phyloP scores from a whole-genome alignment of 2,888 invertebrate species.

The Diadegma fenestrale region DNA sequence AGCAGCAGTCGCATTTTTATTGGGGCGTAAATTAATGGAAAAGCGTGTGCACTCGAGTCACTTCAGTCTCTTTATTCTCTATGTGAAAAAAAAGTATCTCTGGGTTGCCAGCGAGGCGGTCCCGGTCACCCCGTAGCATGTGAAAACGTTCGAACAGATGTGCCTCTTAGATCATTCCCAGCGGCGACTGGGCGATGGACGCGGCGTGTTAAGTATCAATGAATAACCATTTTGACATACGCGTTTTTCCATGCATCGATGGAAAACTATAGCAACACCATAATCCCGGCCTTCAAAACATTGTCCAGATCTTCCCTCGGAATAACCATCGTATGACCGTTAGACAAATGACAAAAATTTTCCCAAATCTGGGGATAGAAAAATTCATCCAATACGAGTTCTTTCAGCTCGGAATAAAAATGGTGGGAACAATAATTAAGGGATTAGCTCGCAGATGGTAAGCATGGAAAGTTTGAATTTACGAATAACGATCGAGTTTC shows the following conservation, averaged over 20 bases:
- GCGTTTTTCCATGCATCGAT: slow-evolving; percentile 54
- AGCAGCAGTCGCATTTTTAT: slow-evolving; percentile 65
- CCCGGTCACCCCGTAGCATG: slow-evolving; percentile 17
- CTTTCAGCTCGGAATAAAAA: neutral
- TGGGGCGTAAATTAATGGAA: slow-evolving; percentile 56
- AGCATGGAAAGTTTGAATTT: no score
- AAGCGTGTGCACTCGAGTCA: slow-evolving; percentile 31
- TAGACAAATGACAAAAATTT: slow-evolving; percentile 14
- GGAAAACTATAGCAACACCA: slow-evolving; percentile 40
- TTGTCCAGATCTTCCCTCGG: slow-evolving; percentile 28
- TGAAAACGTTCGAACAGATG: slow-evolving; percentile 67
- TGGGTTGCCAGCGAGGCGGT: slow-evolving; percentile 17
- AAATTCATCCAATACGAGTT: neutral
- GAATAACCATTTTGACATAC: slow-evolving; percentile 64
- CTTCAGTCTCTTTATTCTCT: slow-evolving; percentile 37
- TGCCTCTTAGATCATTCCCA: slow-evolving; percentile 56
- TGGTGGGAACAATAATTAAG: no score
- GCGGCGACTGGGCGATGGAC: slow-evolving; percentile 42
- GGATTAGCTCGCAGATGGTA: no score
- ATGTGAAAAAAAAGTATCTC: slow-evolving; percentile 46
- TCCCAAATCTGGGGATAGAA: neutral
- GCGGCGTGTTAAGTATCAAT: slow-evolving; percentile 56
- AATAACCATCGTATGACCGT: slow-evolving; percentile 27
- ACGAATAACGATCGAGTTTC: no score
- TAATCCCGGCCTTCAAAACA: slow-evolving; percentile 47